phyloP scores from a whole-genome alignment of 2,113 vertebrate species.

The Coptodon rendalli region DNA sequence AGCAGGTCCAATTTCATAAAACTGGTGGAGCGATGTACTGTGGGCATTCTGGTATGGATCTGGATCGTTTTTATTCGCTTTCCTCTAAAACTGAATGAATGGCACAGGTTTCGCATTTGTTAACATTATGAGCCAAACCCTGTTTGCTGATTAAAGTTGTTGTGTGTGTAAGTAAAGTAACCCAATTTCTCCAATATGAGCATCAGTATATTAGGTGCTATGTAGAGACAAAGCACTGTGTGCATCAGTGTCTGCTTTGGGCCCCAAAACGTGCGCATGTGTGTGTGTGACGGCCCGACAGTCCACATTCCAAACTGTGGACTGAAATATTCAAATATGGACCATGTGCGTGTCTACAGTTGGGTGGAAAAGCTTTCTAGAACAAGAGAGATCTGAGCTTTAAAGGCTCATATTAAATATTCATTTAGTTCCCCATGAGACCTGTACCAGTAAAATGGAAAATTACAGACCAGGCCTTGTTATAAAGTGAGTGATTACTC shows the following conservation, averaged over 20 bases:
- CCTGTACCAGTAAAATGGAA: constrained; percentile 1
- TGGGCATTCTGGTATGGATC: neutral
- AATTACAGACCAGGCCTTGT: neutral
- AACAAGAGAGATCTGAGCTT: neutral
- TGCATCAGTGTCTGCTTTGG: neutral
- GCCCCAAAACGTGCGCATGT: neutral
- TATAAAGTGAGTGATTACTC: neutral
- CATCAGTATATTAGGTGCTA: neutral
- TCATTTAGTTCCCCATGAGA: neutral
- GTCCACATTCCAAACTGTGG: neutral
- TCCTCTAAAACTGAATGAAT: neutral
- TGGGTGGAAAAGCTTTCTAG: neutral
- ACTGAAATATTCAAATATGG: constrained; percentile 3
- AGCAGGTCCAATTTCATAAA: neutral
- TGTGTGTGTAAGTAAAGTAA: neutral
- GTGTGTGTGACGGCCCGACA: neutral
- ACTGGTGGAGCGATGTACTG: neutral
- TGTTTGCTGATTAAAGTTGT: neutral
- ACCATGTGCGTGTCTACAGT: constrained; percentile 14
- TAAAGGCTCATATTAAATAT: neutral
- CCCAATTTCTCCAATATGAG: neutral
- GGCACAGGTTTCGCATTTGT: neutral
- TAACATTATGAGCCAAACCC: neutral
- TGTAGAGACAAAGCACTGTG: neutral
- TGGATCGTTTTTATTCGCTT: neutral